These are phyloP conservation scores for Platycercus adscitus DNA, from an alignment of 2,113 vertebrate genomes.

Conservation along the genomic window DNA sequence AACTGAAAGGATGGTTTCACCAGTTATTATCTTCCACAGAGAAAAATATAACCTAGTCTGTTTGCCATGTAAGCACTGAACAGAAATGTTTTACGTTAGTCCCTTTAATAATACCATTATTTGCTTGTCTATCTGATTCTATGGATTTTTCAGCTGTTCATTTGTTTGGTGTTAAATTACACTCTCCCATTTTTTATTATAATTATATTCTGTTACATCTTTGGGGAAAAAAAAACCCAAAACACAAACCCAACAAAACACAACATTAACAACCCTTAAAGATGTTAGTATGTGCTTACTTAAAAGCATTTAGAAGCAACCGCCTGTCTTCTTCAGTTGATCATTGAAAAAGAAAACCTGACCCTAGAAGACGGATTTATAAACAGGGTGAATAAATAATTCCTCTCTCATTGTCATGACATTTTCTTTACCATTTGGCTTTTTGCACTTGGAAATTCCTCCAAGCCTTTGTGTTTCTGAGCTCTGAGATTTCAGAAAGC, in stretches of 20 bases:
- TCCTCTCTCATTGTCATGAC: slow-evolving; percentile 27
- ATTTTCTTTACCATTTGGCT: slow-evolving; percentile 52
- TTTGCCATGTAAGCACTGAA: background rate
- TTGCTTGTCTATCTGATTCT: background rate
- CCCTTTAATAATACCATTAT: background rate
- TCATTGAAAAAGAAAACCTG: background rate
- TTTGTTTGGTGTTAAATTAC: background rate
- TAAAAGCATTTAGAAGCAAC: background rate
- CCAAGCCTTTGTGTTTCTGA: slow-evolving; percentile 45
- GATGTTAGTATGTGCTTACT: background rate
- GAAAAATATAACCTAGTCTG: background rate
- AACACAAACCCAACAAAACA: background rate
- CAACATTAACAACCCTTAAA: background rate
- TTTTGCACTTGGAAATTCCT: slow-evolving; percentile 24
- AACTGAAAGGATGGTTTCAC: background rate
- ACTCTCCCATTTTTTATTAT: background rate
- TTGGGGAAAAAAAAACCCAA: background rate
- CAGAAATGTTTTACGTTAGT: background rate
- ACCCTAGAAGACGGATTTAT: background rate
- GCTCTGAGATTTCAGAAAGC: slow-evolving; percentile 41
- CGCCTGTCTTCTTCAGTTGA: background rate
- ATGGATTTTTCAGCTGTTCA: background rate
- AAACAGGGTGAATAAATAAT: slow-evolving; percentile 1
- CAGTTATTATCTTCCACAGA: background rate
- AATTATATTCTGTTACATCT: background rate